Evolutionary conservation across 1,140 invertebrate species (phyloP), one percentile per base, ranked within the genome.

Genomic region (Trichogramma pretiosum): DNA sequence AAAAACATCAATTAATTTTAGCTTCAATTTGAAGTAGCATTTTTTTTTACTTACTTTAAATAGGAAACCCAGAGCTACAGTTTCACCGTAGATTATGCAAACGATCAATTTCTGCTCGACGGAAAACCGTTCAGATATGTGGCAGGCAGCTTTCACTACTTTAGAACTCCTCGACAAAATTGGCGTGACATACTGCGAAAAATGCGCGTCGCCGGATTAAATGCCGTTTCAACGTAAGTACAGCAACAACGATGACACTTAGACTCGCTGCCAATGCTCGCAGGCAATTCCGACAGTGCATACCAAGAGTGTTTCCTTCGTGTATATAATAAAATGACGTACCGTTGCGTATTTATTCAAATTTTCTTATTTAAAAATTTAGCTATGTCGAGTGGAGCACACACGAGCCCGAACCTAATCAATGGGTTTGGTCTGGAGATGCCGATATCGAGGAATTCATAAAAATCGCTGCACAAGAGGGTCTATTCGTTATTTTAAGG

Each of bases 381-480:
- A 89, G 87, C 5, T 92, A 94, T 64, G 81, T 95, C 0, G 88
- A 93, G 59, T 96, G 93, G 93, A 89, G 85, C 54, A 74, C 81
- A 39, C 93, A 97, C 65, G 89, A 96, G 68, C 82, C 85, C 0
- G 70, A 77, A 36, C 76, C 80, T 43, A 73, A 78, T 22, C 74
- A 77, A 36, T 82, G 78, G 56, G 64, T 77, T 17, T 93, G 92
- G 74, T 63, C 73, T 19, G 88, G 84, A 1, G 82, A 89, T 39
- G 75, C 79, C 8, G 84, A 96, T 68, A 55, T 95, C 26, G 63
- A 73, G 5, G 58, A 72, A 26, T 95, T 92, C 60, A 71, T 96
- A 11, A 68, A 79, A 46, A 71, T 81, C 4, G 90, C 91, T 0
- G 75, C 88, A 46, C 79, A 87, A 53, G 81, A 87, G 60, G 87